Evolutionary conservation across 2,113 vertebrate genomes (phyloP).

Genomic region (Nestor notabilis): DNA sequence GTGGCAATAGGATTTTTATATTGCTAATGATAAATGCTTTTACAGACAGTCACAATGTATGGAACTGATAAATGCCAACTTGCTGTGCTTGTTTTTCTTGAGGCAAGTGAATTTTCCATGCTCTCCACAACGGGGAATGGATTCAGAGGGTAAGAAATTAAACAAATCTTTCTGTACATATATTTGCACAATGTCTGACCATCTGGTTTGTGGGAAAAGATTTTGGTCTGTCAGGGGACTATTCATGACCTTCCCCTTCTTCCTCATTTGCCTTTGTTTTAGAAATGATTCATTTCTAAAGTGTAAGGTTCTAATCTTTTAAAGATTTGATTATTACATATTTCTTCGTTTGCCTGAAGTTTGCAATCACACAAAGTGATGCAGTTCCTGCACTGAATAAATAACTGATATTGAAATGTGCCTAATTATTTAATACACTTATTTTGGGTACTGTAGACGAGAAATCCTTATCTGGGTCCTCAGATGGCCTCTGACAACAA

Average conservation of each 20-base stretch:
- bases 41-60: background rate
- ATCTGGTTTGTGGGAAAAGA: slow-evolving; percentile 23
- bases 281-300: slow-evolving; percentile 29
- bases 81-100: background rate
- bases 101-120: background rate
- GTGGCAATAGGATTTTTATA: background rate
- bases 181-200: background rate
- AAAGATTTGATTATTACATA: slow-evolving; percentile 23
- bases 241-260: background rate
- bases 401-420: background rate
- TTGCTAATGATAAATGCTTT: background rate
- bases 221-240: background rate
- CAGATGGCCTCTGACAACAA: background rate
- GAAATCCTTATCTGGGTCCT: background rate
- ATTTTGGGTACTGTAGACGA: background rate
- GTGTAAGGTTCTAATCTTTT: slow-evolving; percentile 19
- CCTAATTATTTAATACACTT: background rate
- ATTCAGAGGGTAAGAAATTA: background rate
- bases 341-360: slow-evolving; percentile 25
- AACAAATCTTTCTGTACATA: background rate
- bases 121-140: background rate
- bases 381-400: background rate
- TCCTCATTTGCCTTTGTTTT: slow-evolving; percentile 44
- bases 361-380: background rate
- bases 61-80: background rate